phyloP scores from a whole-genome alignment of 2,888 invertebrate species.

The Drosophila anceps region DNA sequence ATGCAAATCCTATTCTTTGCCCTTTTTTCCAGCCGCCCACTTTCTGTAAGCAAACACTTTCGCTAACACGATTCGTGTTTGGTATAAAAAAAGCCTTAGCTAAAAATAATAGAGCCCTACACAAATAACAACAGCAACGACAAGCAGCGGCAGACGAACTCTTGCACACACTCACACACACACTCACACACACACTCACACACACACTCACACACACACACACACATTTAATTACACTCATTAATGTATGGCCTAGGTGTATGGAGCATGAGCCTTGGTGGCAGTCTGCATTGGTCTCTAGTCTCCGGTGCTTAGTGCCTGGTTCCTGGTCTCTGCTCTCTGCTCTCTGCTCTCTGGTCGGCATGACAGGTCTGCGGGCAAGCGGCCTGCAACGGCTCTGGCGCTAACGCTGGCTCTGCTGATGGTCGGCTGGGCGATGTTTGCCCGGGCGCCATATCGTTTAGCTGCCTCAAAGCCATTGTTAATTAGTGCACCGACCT shows the following conservation, averaged over 20 bases:
- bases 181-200: background rate
- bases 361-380: slow-evolving; percentile 10
- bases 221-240: slow-evolving; percentile 11
- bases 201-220: background rate
- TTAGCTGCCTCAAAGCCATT: slow-evolving; percentile 77
- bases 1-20: background rate
- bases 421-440: slow-evolving; percentile 23
- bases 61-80: slow-evolving; percentile 14
- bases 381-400: background rate
- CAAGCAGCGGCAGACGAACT: slow-evolving; percentile 1
- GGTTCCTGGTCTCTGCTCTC: slow-evolving; percentile 13
- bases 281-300: slow-evolving; percentile 12
- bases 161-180: slow-evolving; percentile 10
- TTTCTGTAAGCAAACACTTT: background rate
- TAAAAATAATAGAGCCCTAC: slow-evolving; percentile 1
- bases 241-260: slow-evolving; percentile 2
- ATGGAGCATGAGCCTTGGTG: slow-evolving; percentile 13
- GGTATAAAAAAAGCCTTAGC: slow-evolving; percentile 2
- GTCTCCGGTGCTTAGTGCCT: slow-evolving; percentile 22
- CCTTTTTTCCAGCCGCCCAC: background rate
- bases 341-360: slow-evolving; percentile 11
- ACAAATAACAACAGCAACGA: slow-evolving; percentile 9
- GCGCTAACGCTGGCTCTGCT: background rate
- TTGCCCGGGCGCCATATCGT: slow-evolving; percentile 58
- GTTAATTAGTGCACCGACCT: slow-evolving; percentile 79